Evolutionary conservation across 1,140 invertebrate species (phyloP), one percentile per base, ranked within the genome.

Genomic region (Cherax destructor): DNA sequence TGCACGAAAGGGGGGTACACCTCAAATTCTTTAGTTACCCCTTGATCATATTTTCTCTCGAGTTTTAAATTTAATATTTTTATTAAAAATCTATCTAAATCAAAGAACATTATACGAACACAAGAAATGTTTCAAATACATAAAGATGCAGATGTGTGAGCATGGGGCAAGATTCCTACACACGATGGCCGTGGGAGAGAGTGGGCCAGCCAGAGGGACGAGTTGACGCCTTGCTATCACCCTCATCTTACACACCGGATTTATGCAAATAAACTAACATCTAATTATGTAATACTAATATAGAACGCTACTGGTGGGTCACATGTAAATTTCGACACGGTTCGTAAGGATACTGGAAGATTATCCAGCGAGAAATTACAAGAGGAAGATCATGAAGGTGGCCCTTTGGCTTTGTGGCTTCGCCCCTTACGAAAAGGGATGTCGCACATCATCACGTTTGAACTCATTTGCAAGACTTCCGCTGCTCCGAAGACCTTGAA

Each of bases 341-440:
- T 74, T 74, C 69, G 6, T 30, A 11, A 30, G 24, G 7, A 74
- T n/a, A 6, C 24, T 9, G 0, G 7, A 74, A 24, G 24, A 30
- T 74, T 30, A 30, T 9, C 6, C 21, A 4, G 16, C 9, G 11
- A 74, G 24, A 74, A 74, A 74, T 74, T 30, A 4, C 24, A 74
- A 9, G 21, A 74, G 69, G n/a, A 74, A 74, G 24, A n/a, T 74
- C 69, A 74, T 4, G 7, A 30, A 74, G 69, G 69, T 74, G 69
- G 69, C 69, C 69, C 69, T 30, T 74, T 74, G 69, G 69, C 69
- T 74, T 74, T 74, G 69, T 74, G n/a, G 69, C 69, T 74, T 41
- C 69, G 69, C 11, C 69, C 69, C 69, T 9, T 74, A n/a, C 69
- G 69, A 74, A 74, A 74, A n/a, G 69, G 69, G 69, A 74, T 74